Evolutionary conservation across 2,113 vertebrate genomes (phyloP).

Genomic region (Anhinga anhinga): DNA sequence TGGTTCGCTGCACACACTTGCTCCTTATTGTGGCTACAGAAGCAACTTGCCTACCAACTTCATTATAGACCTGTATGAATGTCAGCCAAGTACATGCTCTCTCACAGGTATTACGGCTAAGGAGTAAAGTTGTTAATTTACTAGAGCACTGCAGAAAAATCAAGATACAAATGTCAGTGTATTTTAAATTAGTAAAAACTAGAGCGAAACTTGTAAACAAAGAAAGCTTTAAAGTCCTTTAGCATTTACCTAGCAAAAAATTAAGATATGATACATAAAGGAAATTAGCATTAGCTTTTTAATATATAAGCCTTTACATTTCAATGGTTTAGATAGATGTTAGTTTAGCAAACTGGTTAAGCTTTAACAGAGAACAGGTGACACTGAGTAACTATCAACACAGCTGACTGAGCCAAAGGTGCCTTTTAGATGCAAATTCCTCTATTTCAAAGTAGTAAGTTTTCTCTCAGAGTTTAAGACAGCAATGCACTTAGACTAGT

Average conservation of each 20-base stretch:
- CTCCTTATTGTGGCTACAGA: background rate
- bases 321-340: conserved; percentile 10
- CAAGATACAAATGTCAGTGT: background rate
- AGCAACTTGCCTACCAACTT: background rate
- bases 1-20: background rate
- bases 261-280: background rate
- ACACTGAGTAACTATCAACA: conserved; percentile 54
- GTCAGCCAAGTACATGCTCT: background rate
- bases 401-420: conserved; percentile 41
- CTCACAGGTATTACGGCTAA: background rate
- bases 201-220: background rate
- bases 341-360: conserved; percentile 49
- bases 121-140: conserved; percentile 6
- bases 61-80: background rate
- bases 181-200: background rate
- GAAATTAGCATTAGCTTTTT: background rate
- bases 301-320: conserved; percentile 50
- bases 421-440: conserved; percentile 34
- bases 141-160: background rate
- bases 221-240: background rate
- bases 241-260: background rate
- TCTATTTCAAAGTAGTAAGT: background rate
- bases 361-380: conserved; percentile 55
- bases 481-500: background rate
- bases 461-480: background rate